These are phyloP conservation scores for Chrysotoxum bicinctum DNA, from an alignment of 2,888 invertebrate species.

Conservation along the genomic window DNA sequence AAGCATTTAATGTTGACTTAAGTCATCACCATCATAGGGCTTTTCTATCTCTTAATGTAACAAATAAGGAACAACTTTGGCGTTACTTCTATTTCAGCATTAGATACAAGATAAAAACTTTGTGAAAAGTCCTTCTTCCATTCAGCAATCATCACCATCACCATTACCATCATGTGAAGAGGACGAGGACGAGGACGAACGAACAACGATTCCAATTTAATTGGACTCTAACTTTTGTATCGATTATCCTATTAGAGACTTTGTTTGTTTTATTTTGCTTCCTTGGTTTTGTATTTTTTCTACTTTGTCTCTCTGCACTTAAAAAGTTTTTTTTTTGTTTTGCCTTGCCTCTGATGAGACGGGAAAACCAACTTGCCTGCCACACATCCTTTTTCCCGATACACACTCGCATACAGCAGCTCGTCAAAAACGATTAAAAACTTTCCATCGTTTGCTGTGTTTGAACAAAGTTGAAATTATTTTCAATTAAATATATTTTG, in stretches of 20 bases:
- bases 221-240: constrained; percentile 63
- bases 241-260: constrained; percentile 62
- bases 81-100: constrained; percentile 43
- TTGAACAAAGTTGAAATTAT: constrained; percentile 68
- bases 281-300: constrained; percentile 9
- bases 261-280: constrained; percentile 44
- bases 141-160: background rate
- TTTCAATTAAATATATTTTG: constrained; percentile 69
- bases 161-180: background rate
- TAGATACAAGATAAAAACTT: constrained; percentile 16
- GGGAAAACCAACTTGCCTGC: background rate
- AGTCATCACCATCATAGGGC: constrained; percentile 2
- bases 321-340: constrained; percentile 21
- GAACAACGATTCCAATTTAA: constrained; percentile 51
- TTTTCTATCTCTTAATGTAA: background rate
- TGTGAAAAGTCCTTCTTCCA: background rate
- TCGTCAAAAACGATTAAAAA: constrained; percentile 63
- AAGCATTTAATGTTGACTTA: constrained; percentile 23
- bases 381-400: background rate
- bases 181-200: background rate
- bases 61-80: background rate
- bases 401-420: constrained; percentile 10
- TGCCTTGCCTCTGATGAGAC: background rate
- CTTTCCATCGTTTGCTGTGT: constrained; percentile 62
- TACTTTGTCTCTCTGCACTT: constrained; percentile 15